Evolutionary conservation across 2,113 vertebrate genomes (phyloP), one percentile per base, ranked within the genome.

Genomic region (Macquaria ambigua): DNA sequence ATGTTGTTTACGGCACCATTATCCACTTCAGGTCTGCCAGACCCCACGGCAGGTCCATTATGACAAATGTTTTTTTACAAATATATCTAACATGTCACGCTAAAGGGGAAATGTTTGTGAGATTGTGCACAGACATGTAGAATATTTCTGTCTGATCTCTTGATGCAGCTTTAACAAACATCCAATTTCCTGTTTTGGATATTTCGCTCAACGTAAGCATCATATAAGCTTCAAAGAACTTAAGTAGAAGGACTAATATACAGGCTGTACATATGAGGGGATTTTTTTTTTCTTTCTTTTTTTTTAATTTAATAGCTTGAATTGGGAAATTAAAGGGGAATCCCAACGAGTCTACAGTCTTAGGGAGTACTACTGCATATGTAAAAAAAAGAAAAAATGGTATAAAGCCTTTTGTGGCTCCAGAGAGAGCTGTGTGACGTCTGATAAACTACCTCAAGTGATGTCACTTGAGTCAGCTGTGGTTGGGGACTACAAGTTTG

Each of bases 11-110:
- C 6, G 50, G 66, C 79, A 8, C 58, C 81, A 85, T 89, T 70
- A 89, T 73, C 66, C 84, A 81, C 89, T 87, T 76, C 41, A 81
- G 10, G 50, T 73, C 34, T 31, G 71, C 43, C 61, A 25, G 9
- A 39, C 21, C 8, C 63, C 31, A 61, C 15, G 2, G 21, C 12
- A 1, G 64, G 39, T 61, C 77, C 72, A 68, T 86, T 75, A 63
- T 31, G 43, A 68, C 18, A 23, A 55, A 70, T 25, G 11, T 10
- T 67, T 66, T 62, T 31, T 75, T 43, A 58, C 18, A 55, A 68
- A 53, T 6, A 31, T 21, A 28, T 53, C 5, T 3, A 46, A 37
- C 23, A 56, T 15, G 16, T 55, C 20, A 10, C 41, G n/a, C 41
- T 21, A 16, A 15, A 46, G 15, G 56, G 46, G 11, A 58, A 71